Base-by-base conservation (phyloP, 1,140 invertebrate species). In the Drosophila sucinea region DNA sequence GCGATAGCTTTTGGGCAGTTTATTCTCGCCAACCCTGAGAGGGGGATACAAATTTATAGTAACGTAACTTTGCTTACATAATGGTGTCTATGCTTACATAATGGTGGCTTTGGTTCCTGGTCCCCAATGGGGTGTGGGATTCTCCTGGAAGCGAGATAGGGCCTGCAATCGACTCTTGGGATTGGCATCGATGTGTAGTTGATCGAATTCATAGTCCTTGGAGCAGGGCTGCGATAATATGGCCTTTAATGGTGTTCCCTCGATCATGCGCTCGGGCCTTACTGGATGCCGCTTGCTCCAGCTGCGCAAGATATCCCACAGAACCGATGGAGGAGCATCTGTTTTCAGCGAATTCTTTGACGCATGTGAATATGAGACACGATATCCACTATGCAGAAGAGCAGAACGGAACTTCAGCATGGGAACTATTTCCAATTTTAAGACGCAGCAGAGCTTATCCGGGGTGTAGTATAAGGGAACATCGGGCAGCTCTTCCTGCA, bases 231-330 rank as follows among this genome's bases (percentile, higher is more conserved):
- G 82, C 66, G 93, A 86, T 0, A 97, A 92, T 73, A 97, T 95
- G n/a, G 92, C 92, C 10, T 92, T 91, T 0, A 94, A 92, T 1
- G 94, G 91, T 29, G 93, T 93, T 55, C 94, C 93, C 2, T 93
- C 90, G 60, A 93, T 91, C 62, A 95, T 89, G 69, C 94, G 94
- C 68, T 93, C 90, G 40, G 92, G 81, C 60, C 93, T 94, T 17
- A 94, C 93, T 1, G 96, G 96, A 83, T 96, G 93, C 10, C 91
- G 85, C 70, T 95, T 95, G 77, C 95, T 95, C 97, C 97, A 98
- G 30, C 94, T 93, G 75, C 96, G 93, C 62, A 99, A 94, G n/a
- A 99, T 95, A 92, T 98, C 98, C 99, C 98, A 99, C 11, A 99
- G 92, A 17, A 99, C 93, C 3, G 93, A 91, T 40, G 94, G 92